These are phyloP conservation scores for Heteromurus nitidus DNA, from an alignment of 2,888 invertebrate species.

Conservation along the genomic window DNA sequence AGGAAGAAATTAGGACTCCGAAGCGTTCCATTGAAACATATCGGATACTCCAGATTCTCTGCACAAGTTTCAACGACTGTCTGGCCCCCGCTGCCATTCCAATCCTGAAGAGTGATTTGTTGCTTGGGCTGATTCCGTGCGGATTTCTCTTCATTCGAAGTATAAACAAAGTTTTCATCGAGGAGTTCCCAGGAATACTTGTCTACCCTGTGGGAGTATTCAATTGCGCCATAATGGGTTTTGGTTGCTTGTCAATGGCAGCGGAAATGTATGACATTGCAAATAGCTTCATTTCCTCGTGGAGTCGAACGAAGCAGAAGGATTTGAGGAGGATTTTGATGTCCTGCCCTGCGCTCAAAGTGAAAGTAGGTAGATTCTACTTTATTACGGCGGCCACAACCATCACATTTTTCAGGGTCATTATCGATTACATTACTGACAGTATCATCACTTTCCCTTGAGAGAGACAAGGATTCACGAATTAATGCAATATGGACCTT, in stretches of 20 bases:
- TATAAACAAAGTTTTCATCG: constrained; percentile 59
- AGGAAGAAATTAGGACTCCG: constrained; percentile 25
- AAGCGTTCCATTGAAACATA: constrained; percentile 33
- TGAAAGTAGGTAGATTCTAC: constrained; percentile 38
- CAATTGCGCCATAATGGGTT: not conserved
- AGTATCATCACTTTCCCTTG: constrained; percentile 46
- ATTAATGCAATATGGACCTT: not conserved
- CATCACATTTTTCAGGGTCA: constrained; percentile 47
- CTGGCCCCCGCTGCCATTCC: constrained; percentile 64
- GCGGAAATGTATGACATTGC: constrained; percentile 55
- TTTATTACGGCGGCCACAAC: constrained; percentile 41
- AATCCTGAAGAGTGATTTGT: constrained; percentile 44
- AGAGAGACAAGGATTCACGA: too few relatives aligned
- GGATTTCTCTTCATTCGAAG: constrained; percentile 60
- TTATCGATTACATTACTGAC: constrained; percentile 49
- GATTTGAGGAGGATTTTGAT: constrained; percentile 35
- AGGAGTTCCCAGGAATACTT: constrained; percentile 63
- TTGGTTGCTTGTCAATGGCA: constrained; percentile 37
- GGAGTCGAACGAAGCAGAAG: constrained; percentile 52
- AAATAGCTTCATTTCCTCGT: constrained; percentile 43
- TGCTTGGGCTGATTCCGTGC: constrained; percentile 53
- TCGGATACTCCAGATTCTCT: constrained; percentile 45
- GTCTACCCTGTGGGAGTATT: not conserved
- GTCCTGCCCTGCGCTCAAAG: constrained; percentile 41
- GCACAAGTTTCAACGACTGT: constrained; percentile 58